phyloP scores from a whole-genome alignment of 2,888 invertebrate species.

The Diloba caeruleocephala region DNA sequence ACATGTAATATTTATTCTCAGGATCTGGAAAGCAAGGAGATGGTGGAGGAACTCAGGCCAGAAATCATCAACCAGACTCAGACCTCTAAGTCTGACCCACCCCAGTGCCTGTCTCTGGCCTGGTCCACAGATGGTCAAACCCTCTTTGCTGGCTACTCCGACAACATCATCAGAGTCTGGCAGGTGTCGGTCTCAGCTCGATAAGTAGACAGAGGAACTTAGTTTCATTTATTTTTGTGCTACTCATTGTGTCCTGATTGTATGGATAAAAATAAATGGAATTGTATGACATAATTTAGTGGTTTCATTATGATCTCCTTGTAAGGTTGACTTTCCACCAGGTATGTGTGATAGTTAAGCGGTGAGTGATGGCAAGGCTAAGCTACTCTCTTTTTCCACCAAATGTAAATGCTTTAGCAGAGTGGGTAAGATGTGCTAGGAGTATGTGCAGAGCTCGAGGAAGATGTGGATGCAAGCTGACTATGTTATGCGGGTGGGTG shows the following conservation, averaged over 20 bases:
- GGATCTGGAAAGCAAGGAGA: constrained; percentile 99
- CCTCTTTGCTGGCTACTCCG: constrained; percentile 99
- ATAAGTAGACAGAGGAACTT: constrained; percentile 79
- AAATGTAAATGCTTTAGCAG: too few relatives aligned
- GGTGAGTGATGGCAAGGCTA: too few relatives aligned
- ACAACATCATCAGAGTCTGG: constrained; percentile 99
- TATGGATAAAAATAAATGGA: constrained; percentile 86
- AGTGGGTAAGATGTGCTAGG: too few relatives aligned
- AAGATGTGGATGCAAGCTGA: too few relatives aligned
- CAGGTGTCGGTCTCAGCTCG: constrained; percentile 97
- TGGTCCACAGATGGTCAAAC: constrained; percentile 99
- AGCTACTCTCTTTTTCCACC: too few relatives aligned
- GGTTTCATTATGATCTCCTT: constrained; percentile 84
- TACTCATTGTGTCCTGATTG: constrained; percentile 53
- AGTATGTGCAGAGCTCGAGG: too few relatives aligned
- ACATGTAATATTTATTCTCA: constrained; percentile 61
- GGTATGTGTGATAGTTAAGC: too few relatives aligned
- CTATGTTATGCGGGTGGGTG: too few relatives aligned
- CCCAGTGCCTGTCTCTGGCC: constrained; percentile 98
- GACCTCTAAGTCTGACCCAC: constrained; percentile 95
- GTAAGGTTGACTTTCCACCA: too few relatives aligned
- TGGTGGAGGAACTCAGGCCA: constrained; percentile 99
- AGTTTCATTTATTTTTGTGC: constrained; percentile 87
- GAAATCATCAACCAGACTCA: constrained; percentile 95
- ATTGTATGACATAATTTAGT: constrained; percentile 70